Conservation (phyloP, 2,797 vertebrate genomes). For the Schizothorax lantsangensis region DNA sequence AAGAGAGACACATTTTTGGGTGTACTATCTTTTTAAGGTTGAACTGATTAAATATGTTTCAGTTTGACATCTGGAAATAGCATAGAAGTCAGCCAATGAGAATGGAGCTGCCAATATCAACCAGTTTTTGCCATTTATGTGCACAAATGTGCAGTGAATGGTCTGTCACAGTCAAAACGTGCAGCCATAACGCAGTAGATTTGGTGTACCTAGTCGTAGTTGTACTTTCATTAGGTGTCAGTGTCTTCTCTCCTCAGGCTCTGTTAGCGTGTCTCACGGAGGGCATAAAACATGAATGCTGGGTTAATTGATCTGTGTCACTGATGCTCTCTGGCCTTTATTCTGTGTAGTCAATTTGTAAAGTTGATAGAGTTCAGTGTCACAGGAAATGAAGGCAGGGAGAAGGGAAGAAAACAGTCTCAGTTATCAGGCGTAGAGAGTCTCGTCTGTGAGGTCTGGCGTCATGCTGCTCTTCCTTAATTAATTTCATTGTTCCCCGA, state of each 20-base stretch:
- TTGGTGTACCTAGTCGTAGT: not conserved
- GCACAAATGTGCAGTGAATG: not conserved
- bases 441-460: not conserved
- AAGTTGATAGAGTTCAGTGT: conserved; percentile 40
- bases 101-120: not conserved
- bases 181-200: not conserved
- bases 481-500: conserved; percentile 29
- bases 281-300: conserved; percentile 33
- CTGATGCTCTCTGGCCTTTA: conserved; percentile 30
- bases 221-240: conserved; percentile 31
- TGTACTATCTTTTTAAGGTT: not conserved
- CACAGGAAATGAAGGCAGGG: conserved; percentile 47
- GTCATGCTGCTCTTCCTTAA: conserved; percentile 18
- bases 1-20: not conserved
- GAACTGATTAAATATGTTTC: not conserved
- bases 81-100: not conserved
- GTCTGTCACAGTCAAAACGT: not conserved
- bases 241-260: not conserved
- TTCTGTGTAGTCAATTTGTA: conserved; percentile 45
- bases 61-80: not conserved
- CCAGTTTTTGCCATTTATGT: not conserved
- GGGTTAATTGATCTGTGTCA: conserved; percentile 39
- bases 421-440: conserved; percentile 27
- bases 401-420: conserved; percentile 38
- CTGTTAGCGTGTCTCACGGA: not conserved